Evolutionary conservation across 2,888 invertebrate species (phyloP), one percentile per base, ranked within the genome.

Genomic region (Dynastes maya): DNA sequence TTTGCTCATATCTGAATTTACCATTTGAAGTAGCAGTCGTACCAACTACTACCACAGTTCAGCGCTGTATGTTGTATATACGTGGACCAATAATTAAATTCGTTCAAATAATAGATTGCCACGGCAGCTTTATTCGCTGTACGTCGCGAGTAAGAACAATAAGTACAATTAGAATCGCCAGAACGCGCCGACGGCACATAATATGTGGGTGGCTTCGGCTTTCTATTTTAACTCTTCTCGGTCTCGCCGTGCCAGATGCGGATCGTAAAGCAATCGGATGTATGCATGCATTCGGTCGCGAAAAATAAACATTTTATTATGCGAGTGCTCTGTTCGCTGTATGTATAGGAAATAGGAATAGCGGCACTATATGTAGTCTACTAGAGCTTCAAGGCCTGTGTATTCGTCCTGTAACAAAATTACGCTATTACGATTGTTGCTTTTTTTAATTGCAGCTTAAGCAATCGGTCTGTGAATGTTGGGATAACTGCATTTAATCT

Each of bases 191-290:
- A 9, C 55, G 22, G 55, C 55, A 16, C 55, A 58, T 53, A 37
- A 72, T 72, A 61, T 45, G 72, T 72, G 72, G 61, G 72, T 61
- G 72, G 72, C 58, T 72, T 55, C 71, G 55, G 32, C 58, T 37
- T 71, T 72, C 72, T 72, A 72, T 72, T 72, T 72, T 72, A 72
- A 58, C 22, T 72, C 61, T 72, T 58, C 27, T 58, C 29, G 32
- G 37, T 40, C 40, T 8, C 32, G 27, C 45, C 16, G 45, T 27
- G 68, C 45, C 76, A 76, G 76, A 76, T 76, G 76, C 76, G 29
- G 55, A 68, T 76, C 76, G 76, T 76, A 76, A 76, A 76, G 67
- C 58, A 67, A 76, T 76, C 67, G 37, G 76, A 76, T 76, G 32
- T 76, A 45, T 67, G 76, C 67, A 53, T 76, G 37, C 53, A 53